Base-by-base conservation (phyloP, 2,113 vertebrate species). In the Antechinus stuartii region DNA sequence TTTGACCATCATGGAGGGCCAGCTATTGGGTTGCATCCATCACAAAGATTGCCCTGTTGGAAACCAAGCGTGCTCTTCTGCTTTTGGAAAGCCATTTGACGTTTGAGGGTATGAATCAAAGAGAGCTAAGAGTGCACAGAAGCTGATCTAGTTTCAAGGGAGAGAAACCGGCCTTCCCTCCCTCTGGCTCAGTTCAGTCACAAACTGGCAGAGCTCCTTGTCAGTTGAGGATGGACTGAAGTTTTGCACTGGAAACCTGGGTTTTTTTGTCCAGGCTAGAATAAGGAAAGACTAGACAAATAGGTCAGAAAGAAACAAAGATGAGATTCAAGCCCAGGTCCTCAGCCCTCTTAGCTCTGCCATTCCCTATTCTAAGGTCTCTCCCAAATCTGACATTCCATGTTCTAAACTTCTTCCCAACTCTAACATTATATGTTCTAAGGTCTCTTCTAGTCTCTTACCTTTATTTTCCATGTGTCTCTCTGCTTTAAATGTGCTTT, bases 51-150 rank as follows among this genome's bases (percentile, higher is more conserved):
- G 98, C 95, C 97, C 98, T 98, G 98, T 98, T 98, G 97, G 97
- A 98, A 98, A 97, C 98, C 96, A 97, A 98, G 96, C 95, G 92
- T 96, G 96, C 97, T 97, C 97, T 96, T 94, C 92, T 94, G 96
- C 96, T 97, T 97, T 97, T 90, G 16, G 92, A 98, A 98, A 98
- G 98, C 96, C 95, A 98, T 98, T 98, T 98, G 98, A 98, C 98
- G 99, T 98, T 98, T 97, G 98, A 98, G 98, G 98, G 97, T 97
- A 98, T 98, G 97, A 98, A 98, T 98, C 98, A 99, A 98, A 99
- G 98, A 98, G 98, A 98, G 95, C 96, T 91, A 96, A 97, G 98
- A 98, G 96, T 97, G 97, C 97, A 98, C 98, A 98, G 98, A 98
- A 98, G 56, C 54, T 95, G 98, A 98, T 98, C 98, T 96, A 54